These are phyloP conservation scores for Synanthedon tipuliformis DNA, from an alignment of 2,888 invertebrate species.

Conservation along the genomic window DNA sequence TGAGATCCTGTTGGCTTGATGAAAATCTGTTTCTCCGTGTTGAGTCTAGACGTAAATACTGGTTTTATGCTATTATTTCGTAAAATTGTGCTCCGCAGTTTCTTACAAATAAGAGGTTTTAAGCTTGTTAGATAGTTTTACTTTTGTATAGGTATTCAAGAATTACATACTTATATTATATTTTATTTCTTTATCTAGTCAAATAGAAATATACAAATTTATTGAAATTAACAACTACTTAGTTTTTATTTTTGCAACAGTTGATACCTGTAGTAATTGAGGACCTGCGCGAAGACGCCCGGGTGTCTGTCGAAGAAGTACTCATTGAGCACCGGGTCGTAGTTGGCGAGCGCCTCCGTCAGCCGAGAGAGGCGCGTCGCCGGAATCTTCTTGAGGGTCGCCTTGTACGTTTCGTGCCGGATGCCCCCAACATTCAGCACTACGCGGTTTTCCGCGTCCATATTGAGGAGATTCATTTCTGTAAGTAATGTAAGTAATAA, in stretches of 20 bases:
- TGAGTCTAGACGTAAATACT: background rate
- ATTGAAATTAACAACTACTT: too few species aligned
- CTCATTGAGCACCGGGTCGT: constrained; percentile 98
- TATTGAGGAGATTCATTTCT: constrained; percentile 90
- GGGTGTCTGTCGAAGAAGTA: constrained; percentile 99
- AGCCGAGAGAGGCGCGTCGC: constrained; percentile 93
- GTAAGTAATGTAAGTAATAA: constrained; percentile 4
- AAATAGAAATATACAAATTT: too few species aligned
- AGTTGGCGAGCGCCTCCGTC: constrained; percentile 97
- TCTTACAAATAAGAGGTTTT: too few species aligned
- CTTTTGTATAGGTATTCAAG: too few species aligned
- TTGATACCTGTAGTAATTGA: constrained; percentile 91
- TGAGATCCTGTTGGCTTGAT: constrained; percentile 2
- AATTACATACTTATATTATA: too few species aligned
- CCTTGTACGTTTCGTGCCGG: constrained; percentile 96
- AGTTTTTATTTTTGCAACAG: background rate
- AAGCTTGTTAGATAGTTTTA: too few species aligned
- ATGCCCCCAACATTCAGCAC: constrained; percentile 99
- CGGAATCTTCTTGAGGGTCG: constrained; percentile 96
- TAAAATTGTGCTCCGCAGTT: too few species aligned
- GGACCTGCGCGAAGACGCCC: constrained; percentile 94
- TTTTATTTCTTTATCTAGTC: too few species aligned
- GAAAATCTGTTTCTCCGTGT: background rate
- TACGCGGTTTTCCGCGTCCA: constrained; percentile 98
- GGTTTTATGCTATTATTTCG: too few species aligned